phyloP scores from a whole-genome alignment of 2,113 vertebrate genomes.

The Ceratotherium simum region DNA sequence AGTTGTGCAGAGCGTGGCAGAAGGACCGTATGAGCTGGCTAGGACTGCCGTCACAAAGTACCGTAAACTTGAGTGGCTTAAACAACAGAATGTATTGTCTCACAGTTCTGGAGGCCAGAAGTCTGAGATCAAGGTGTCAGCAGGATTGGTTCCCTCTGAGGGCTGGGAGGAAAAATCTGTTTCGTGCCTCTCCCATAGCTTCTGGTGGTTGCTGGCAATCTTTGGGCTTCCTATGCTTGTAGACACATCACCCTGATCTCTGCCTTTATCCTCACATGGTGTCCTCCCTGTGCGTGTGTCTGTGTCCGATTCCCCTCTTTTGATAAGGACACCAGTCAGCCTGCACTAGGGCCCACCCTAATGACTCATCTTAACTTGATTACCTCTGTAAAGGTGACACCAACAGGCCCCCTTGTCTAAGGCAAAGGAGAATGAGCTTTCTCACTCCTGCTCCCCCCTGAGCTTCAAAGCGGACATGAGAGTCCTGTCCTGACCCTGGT shows the following conservation, averaged over 20 bases:
- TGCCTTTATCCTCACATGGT: rapidly evolving
- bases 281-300: not conserved
- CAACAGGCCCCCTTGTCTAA: not conserved
- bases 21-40: rapidly evolving
- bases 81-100: rapidly evolving
- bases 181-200: not conserved
- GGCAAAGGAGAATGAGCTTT: no score
- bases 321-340: not conserved
- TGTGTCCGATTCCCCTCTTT: not conserved
- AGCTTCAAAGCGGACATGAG: not conserved
- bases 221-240: rapidly evolving
- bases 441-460: rapidly evolving
- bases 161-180: not conserved
- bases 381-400: not conserved
- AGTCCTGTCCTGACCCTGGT: not conserved
- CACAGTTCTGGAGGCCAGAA: not conserved
- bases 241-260: not conserved
- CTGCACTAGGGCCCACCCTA: not conserved
- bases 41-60: not conserved
- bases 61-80: not conserved
- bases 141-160: not conserved
- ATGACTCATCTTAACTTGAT: not conserved
- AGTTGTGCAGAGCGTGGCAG: rapidly evolving
- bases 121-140: rapidly evolving
- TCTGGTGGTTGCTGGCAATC: no score